These are phyloP conservation scores for Balaeniceps rex DNA, from an alignment of 2,113 vertebrate species.

Conservation along the genomic window DNA sequence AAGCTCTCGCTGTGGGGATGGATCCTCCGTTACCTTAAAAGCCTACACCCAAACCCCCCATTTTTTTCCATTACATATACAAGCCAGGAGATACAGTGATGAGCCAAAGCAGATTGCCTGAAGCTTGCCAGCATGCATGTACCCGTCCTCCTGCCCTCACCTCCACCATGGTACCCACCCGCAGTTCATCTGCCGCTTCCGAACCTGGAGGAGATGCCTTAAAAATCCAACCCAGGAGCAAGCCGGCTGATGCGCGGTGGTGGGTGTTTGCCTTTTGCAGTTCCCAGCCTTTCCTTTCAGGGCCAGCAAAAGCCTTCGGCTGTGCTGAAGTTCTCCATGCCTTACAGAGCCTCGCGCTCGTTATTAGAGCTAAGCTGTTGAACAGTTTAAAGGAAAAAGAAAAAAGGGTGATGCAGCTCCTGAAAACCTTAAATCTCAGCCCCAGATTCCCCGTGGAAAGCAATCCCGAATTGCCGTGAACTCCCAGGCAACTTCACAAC, in stretches of 20 bases:
- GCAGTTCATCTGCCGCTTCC: fast-evolving
- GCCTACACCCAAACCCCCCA: fast-evolving
- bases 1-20: not conserved
- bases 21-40: not conserved
- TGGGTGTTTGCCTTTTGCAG: not conserved
- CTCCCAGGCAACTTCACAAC: not conserved
- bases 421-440: not conserved
- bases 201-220: too few relatives aligned
- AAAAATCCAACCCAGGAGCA: fast-evolving
- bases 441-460: not conserved
- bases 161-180: fast-evolving
- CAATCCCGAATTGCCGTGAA: not conserved
- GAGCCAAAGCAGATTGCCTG: not conserved
- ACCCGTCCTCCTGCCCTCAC: not conserved
- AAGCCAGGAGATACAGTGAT: fast-evolving
- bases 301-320: slow-evolving; percentile 7
- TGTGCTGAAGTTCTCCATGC: not conserved
- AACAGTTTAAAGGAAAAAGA: not conserved
- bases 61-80: fast-evolving
- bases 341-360: fast-evolving
- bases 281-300: slow-evolving; percentile 14
- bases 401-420: fast-evolving
- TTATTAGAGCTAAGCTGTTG: fast-evolving
- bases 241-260: fast-evolving
- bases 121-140: not conserved